phyloP scores from a whole-genome alignment of 2,113 vertebrate genomes.

The Fulmarus glacialis region DNA sequence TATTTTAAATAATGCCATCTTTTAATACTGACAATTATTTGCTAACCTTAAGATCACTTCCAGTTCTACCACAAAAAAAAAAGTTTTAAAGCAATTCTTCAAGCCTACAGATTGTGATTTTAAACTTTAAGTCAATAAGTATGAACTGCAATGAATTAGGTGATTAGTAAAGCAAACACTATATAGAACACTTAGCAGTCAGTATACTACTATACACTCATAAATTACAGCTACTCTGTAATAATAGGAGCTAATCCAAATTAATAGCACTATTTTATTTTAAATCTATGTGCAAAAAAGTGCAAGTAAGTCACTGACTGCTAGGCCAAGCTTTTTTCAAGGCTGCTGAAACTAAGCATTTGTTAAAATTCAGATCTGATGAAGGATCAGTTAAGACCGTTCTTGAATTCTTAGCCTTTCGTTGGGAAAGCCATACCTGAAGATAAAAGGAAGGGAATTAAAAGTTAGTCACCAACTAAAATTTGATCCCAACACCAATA shows the following conservation, averaged over 20 bases:
- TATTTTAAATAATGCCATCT: slow-evolving; percentile 79
- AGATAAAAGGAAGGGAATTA: slow-evolving; percentile 94
- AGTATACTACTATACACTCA: slow-evolving; percentile 84
- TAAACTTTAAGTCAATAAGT: slow-evolving; percentile 80
- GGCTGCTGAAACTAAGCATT: slow-evolving; percentile 90
- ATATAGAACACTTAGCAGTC: slow-evolving; percentile 87
- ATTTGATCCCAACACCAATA: slow-evolving; percentile 69
- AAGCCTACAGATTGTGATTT: slow-evolving; percentile 80
- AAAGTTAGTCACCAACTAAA: slow-evolving; percentile 86
- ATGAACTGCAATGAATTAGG: slow-evolving; percentile 89
- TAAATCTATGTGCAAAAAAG: slow-evolving; percentile 85
- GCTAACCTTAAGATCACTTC: slow-evolving; percentile 81
- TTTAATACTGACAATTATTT: slow-evolving; percentile 85
- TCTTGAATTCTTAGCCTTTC: slow-evolving; percentile 98
- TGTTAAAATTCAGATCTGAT: slow-evolving; percentile 90
- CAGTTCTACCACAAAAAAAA: slow-evolving; percentile 80
- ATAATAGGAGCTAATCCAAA: slow-evolving; percentile 80
- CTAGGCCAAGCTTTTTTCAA: slow-evolving; percentile 85
- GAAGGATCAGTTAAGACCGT: slow-evolving; percentile 90
- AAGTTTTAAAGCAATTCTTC: slow-evolving; percentile 84
- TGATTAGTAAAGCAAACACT: slow-evolving; percentile 93
- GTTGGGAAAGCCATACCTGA: slow-evolving; percentile 99
- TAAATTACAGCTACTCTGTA: slow-evolving; percentile 78
- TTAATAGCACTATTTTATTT: slow-evolving; percentile 80
- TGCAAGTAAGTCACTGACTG: slow-evolving; percentile 91